Evolutionary conservation across 2,797 vertebrate species (phyloP), one percentile per base, ranked within the genome.

Genomic region (Kryptopterus vitreolus): DNA sequence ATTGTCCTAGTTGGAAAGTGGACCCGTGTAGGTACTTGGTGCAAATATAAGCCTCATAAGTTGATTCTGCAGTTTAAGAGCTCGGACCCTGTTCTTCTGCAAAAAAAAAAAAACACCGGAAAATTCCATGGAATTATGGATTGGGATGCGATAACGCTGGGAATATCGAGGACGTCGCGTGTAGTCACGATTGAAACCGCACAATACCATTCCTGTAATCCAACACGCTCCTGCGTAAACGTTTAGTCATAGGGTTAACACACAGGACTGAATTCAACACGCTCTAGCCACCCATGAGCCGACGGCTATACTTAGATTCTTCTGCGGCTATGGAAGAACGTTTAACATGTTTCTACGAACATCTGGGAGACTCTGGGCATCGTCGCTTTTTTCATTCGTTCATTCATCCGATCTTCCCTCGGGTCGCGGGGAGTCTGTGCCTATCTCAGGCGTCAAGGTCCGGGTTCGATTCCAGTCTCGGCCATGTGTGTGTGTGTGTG

Each of bases 201-300:
- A 26, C 22, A 50, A 22, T 61, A 29, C 50, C 43, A 26, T 55
- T 61, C 35, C 15, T 29, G 52, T 72, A 73, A 9, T 15, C 59
- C 71, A 59, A 50, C 26, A 35, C 16, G 59, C 29, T 35, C 29
- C 29, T 52, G 71, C 70, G 80, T 81, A 85, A 86, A 85, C 81
- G 83, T 85, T 86, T 83, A 84, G 77, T 83, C 76, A 81, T 77
- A 58, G 77, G 82, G 62, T 81, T 80, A 82, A 75, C 80, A 84
- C 81, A 82, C 43, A 80, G 68, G 65, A 77, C 66, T 74, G 81
- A 85, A 82, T 80, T 83, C 77, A 83, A 80, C 78, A 83, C 66
- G 29, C 66, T 83, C 83, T 81, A 78, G 82, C 77, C 76, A 84
- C 50, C 78, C 65, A 65, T 83, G 82, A 81, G 61, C 75, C 26